Evolutionary conservation across 2,797 vertebrate genomes (phyloP).

Genomic region (Antennarius maculatus): DNA sequence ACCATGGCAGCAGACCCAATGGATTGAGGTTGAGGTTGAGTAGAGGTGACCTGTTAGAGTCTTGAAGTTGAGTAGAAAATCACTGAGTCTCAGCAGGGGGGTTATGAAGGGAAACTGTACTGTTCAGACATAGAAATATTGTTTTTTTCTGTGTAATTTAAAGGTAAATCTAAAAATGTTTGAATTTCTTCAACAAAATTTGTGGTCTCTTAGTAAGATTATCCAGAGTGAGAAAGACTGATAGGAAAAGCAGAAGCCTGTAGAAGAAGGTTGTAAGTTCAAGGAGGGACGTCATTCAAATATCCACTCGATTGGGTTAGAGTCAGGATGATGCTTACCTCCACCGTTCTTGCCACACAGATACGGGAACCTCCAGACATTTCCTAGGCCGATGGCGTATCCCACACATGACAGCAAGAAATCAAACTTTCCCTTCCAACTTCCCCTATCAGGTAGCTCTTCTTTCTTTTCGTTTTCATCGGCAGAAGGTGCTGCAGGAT

Average conservation of each 20-base stretch:
- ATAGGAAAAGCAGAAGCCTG: too few species aligned
- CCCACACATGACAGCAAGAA: conserved; percentile 92
- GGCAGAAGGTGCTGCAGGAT: conserved; percentile 27
- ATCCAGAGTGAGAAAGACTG: too few species aligned
- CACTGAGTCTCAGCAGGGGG: conserved; percentile 1
- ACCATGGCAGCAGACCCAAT: neutral
- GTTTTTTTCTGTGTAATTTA: neutral
- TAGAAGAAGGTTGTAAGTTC: too few species aligned
- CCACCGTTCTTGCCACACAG: conserved; percentile 94
- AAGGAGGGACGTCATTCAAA: too few species aligned
- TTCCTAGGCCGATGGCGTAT: conserved; percentile 91
- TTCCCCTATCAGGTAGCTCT: conserved; percentile 84
- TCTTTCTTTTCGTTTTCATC: conserved; percentile 72
- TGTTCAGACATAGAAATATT: neutral
- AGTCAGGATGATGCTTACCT: conserved; percentile 75
- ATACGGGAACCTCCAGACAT: conserved; percentile 94
- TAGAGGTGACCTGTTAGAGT: neutral
- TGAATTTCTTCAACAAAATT: too few species aligned
- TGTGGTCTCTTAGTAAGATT: too few species aligned
- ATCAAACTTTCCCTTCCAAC: conserved; percentile 95
- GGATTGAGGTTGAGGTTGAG: neutral
- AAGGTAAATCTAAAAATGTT: too few species aligned
- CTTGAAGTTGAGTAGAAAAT: neutral
- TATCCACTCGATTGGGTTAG: too few species aligned
- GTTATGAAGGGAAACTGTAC: neutral